Evolutionary conservation across 2,888 invertebrate genomes (phyloP).

Genomic region (Steromphala cineraria): DNA sequence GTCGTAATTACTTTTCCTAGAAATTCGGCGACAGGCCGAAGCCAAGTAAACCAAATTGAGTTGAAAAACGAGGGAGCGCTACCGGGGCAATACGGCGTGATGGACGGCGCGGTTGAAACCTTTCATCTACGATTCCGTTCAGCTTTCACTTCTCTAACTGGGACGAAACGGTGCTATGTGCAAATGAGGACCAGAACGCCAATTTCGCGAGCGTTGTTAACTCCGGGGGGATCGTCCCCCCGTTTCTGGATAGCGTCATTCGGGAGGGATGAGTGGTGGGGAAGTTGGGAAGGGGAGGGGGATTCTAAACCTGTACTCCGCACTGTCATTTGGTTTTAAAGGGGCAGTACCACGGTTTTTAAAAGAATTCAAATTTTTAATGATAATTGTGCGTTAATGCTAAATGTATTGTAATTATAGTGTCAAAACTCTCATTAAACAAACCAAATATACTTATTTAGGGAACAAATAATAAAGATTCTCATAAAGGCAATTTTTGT

Average conservation of each 20-base stretch:
- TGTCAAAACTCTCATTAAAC: too few relatives aligned
- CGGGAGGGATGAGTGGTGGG: not conserved
- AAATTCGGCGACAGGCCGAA: not conserved
- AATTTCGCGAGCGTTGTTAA: not conserved
- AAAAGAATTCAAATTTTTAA: too few relatives aligned
- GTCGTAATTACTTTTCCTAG: not conserved
- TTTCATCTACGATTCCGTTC: slow-evolving; percentile 1
- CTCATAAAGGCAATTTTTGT: too few relatives aligned
- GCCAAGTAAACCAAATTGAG: too few relatives aligned
- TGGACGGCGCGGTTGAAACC: not conserved
- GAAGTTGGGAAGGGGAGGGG: too few relatives aligned
- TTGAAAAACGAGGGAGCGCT: not conserved
- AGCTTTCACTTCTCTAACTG: not conserved
- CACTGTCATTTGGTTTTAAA: too few relatives aligned
- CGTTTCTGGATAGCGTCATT: not conserved
- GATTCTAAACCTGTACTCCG: too few relatives aligned
- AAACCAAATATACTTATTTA: too few relatives aligned
- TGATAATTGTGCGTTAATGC: too few relatives aligned
- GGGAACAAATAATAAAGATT: too few relatives aligned
- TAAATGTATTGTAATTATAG: too few relatives aligned
- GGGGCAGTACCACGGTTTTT: too few relatives aligned
- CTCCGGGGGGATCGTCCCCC: not conserved
- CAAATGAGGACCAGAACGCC: not conserved
- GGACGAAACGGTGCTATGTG: not conserved
- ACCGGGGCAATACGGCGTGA: not conserved